phyloP scores from a whole-genome alignment of 2,888 invertebrate genomes.

The Alsophila aescularia region DNA sequence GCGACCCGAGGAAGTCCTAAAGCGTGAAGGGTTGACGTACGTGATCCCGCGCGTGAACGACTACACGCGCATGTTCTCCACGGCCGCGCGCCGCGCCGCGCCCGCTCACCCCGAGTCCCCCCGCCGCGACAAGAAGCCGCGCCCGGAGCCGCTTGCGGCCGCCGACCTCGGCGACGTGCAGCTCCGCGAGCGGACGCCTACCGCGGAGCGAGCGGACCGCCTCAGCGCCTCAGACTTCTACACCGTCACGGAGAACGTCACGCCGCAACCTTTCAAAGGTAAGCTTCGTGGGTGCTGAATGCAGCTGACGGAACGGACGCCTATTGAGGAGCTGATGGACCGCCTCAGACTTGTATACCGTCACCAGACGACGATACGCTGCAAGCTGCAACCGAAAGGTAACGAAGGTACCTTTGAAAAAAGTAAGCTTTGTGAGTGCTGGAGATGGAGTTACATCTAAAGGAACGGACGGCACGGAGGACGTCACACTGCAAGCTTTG shows the following conservation, averaged over 20 bases:
- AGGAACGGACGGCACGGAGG: no score
- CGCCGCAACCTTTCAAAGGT: slow-evolving; percentile 82
- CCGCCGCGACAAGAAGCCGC: slow-evolving; percentile 75
- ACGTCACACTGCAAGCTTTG: no score
- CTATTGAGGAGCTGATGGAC: no score
- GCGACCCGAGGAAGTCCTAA: slow-evolving; percentile 68
- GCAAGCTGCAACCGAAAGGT: no score
- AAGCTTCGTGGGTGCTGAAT: background rate
- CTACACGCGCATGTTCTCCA: slow-evolving; percentile 81
- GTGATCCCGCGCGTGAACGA: slow-evolving; percentile 85
- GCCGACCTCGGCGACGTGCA: slow-evolving; percentile 50
- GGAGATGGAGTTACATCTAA: no score
- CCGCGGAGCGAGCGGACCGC: slow-evolving; percentile 59
- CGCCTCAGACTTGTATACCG: no score
- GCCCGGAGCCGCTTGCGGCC: slow-evolving; percentile 50
- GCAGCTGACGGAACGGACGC: slow-evolving; percentile 2
- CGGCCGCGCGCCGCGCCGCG: slow-evolving; percentile 71
- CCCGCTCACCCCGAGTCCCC: slow-evolving; percentile 76
- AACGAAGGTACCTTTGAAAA: no score
- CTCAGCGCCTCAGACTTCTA: slow-evolving; percentile 81
- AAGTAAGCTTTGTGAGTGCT: no score
- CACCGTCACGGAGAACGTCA: slow-evolving; percentile 74
- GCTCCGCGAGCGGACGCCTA: slow-evolving; percentile 56
- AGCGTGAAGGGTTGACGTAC: slow-evolving; percentile 81
- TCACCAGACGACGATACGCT: no score